Conservation (phyloP, 2,113 vertebrate species). For the Passerina amoena region DNA sequence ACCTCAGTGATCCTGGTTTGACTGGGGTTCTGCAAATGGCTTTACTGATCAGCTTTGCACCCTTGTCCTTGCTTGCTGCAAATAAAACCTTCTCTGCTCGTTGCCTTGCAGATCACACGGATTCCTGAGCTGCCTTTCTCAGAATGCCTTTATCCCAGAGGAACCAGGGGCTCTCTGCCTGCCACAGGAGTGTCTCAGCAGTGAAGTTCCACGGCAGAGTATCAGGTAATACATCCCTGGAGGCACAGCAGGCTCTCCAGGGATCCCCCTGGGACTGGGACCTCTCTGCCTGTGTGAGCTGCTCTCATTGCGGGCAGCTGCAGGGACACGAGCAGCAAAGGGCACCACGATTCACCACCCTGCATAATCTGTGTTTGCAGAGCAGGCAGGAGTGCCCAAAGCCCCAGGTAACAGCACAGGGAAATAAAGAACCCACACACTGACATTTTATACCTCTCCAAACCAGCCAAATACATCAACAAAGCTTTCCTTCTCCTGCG, state of each 20-base stretch:
- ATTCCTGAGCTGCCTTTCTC: neutral
- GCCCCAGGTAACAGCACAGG: neutral
- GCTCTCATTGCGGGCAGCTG: neutral
- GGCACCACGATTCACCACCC: neutral
- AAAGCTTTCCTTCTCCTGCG: neutral
- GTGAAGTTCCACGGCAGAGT: neutral
- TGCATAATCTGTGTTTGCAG: neutral
- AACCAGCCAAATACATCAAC: neutral
- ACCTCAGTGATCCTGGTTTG: neutral
- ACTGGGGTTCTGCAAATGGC: neutral
- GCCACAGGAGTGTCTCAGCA: neutral
- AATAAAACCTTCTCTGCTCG: neutral
- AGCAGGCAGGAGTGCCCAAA: neutral
- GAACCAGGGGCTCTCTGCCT: neutral
- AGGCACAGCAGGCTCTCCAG: neutral
- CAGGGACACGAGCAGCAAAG: neutral
- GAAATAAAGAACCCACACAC: neutral
- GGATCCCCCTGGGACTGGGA: neutral
- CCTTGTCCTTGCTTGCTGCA: neutral
- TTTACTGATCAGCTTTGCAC: neutral
- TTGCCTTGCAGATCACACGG: neutral
- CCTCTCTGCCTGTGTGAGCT: neutral
- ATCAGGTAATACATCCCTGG: neutral
- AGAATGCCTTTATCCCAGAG: neutral
- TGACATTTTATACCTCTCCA: neutral